These are phyloP conservation scores for Auanema sp. DNA, from an alignment of 2,888 invertebrate genomes.

Conservation along the genomic window DNA sequence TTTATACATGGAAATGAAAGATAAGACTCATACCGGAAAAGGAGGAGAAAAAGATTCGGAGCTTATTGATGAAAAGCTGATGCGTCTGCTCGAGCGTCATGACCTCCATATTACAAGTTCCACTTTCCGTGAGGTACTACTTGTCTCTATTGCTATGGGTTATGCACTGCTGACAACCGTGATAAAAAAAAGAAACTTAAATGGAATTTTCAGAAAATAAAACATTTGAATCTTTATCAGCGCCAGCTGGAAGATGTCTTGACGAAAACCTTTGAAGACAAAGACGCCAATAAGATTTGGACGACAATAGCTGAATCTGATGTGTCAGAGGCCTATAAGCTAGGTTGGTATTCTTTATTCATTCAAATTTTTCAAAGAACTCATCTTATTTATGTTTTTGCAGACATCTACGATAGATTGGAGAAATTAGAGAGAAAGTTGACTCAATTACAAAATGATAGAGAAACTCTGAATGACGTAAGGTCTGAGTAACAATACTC, in stretches of 20 bases:
- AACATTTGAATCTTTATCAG: no score
- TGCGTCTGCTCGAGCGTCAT: slow-evolving; percentile 49
- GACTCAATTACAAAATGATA: slow-evolving; percentile 32
- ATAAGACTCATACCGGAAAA: slow-evolving; percentile 26
- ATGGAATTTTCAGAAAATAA: slow-evolving; percentile 1
- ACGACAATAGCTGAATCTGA: no score
- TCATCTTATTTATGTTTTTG: background rate
- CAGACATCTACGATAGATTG: slow-evolving; percentile 29
- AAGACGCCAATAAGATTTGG: no score
- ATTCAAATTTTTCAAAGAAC: no score
- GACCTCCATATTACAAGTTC: slow-evolving; percentile 48
- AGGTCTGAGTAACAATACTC: background rate
- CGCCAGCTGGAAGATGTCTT: no score
- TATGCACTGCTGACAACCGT: background rate
- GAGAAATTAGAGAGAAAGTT: slow-evolving; percentile 40
- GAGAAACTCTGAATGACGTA: slow-evolving; percentile 39
- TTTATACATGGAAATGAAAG: slow-evolving; percentile 51
- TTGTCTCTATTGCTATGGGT: no score
- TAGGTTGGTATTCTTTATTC: background rate
- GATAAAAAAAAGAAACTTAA: background rate
- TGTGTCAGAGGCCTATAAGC: background rate
- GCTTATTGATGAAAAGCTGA: slow-evolving; percentile 50
- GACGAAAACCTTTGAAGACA: no score
- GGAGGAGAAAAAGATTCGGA: background rate
- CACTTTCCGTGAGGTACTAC: slow-evolving; percentile 53